phyloP scores from a whole-genome alignment of 2,113 vertebrate genomes.

The Pagrus major region DNA sequence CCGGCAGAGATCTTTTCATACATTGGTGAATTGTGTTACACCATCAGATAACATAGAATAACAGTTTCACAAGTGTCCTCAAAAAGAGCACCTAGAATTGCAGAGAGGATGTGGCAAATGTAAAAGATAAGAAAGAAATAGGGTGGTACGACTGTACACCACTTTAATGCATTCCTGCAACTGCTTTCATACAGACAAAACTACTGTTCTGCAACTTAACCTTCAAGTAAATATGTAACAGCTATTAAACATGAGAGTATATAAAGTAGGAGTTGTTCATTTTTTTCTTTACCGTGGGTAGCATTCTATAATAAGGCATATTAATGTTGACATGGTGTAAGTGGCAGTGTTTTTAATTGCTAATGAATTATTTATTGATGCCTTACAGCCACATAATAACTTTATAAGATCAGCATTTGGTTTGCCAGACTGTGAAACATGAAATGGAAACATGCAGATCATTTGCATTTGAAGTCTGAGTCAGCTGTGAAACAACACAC shows the following conservation, averaged over 20 bases:
- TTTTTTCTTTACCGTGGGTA: too few species aligned
- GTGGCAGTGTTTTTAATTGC: neutral
- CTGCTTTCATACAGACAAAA: neutral
- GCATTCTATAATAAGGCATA: too few species aligned
- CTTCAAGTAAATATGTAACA: neutral
- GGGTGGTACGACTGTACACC: rapidly evolving
- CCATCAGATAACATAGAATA: too few species aligned
- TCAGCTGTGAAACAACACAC: neutral
- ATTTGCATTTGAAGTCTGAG: neutral
- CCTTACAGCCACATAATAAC: neutral
- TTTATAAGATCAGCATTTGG: neutral
- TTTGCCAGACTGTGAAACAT: neutral
- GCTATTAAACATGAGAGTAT: neutral
- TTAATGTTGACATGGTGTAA: too few species aligned
- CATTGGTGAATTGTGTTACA: neutral
- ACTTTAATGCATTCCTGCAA: too few species aligned
- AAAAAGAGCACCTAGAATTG: neutral
- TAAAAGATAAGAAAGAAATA: neutral
- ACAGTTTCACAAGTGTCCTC: neutral
- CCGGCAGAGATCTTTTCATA: neutral
- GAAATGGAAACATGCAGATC: neutral
- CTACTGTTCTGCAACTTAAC: neutral
- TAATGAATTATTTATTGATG: neutral
- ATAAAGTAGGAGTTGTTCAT: neutral
- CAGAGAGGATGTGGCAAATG: constrained; percentile 22